These are phyloP conservation scores for Syrmaticus mikado DNA, from an alignment of 2,113 vertebrate species.

Conservation along the genomic window DNA sequence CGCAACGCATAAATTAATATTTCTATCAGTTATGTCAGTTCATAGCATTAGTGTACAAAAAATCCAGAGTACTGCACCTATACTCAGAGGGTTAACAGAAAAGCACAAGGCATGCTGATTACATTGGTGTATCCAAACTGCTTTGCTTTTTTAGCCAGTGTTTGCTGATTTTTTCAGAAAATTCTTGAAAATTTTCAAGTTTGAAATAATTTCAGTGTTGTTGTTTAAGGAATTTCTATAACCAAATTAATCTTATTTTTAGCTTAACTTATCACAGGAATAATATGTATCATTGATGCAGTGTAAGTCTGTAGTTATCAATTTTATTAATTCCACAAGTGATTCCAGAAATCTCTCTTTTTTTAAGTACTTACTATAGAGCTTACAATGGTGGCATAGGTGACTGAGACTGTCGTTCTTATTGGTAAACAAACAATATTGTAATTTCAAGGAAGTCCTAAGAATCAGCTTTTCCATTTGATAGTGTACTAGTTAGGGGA, in stretches of 20 bases:
- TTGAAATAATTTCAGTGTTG: conserved; percentile 77
- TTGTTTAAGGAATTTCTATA: conserved; percentile 80
- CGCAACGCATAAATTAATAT: conserved; percentile 29
- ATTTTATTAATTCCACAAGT: conserved; percentile 70
- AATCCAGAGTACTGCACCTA: conserved; percentile 58
- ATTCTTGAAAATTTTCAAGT: conserved; percentile 75
- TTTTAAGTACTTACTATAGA: conserved; percentile 69
- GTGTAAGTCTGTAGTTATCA: conserved; percentile 75
- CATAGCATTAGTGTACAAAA: conserved; percentile 38
- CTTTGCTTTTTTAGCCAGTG: conserved; percentile 79
- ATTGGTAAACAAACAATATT: conserved; percentile 65
- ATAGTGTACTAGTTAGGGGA: conserved; percentile 77
- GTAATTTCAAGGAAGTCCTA: conserved; percentile 73
- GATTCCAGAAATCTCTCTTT: conserved; percentile 67
- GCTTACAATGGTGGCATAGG: conserved; percentile 73
- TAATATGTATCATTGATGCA: conserved; percentile 74
- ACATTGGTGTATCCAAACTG: conserved; percentile 74
- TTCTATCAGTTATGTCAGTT: conserved; percentile 52
- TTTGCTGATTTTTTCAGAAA: conserved; percentile 73
- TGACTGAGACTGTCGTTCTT: conserved; percentile 76
- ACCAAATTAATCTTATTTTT: conserved; percentile 80
- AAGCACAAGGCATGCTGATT: conserved; percentile 81
- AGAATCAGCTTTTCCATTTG: conserved; percentile 74
- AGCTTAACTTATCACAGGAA: conserved; percentile 72
- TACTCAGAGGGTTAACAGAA: conserved; percentile 77